These are phyloP conservation scores for Epizoanthus illoricatus DNA, from an alignment of 92 coral and sea anemone genomes.

Conservation along the genomic window DNA sequence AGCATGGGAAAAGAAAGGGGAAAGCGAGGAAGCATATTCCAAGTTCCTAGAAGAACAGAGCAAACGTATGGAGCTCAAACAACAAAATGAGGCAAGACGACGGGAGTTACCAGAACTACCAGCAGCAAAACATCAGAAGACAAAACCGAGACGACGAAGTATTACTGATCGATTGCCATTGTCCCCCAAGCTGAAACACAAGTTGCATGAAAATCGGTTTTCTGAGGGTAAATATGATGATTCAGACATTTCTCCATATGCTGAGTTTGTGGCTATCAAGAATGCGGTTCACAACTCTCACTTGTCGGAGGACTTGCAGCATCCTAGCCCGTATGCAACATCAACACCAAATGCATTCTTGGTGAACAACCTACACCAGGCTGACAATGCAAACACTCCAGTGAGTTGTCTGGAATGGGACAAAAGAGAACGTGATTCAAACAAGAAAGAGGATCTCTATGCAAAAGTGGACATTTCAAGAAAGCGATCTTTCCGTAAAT, in stretches of 20 bases:
- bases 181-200: constrained; percentile 43
- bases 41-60: constrained; percentile 61
- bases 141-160: constrained; percentile 45
- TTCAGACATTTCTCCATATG: constrained; percentile 72
- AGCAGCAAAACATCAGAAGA: constrained; percentile 36
- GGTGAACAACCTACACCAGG: constrained; percentile 32
- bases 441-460: constrained; percentile 56
- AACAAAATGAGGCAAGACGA: constrained; percentile 50
- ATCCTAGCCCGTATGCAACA: constrained; percentile 54
- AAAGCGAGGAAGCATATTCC: constrained; percentile 79
- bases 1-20: constrained; percentile 89
- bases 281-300: constrained; percentile 29
- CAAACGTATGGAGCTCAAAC: constrained; percentile 43
- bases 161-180: constrained; percentile 57
- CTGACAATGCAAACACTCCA: constrained; percentile 54
- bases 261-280: constrained; percentile 53
- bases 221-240: constrained; percentile 67
- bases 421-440: constrained; percentile 50
- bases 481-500: constrained; percentile 67
- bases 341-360: constrained; percentile 71
- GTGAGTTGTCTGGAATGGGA: constrained; percentile 59
- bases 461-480: constrained; percentile 72
- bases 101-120: constrained; percentile 81
- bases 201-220: constrained; percentile 14
- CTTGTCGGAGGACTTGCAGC: constrained; percentile 43